Base-by-base conservation (phyloP, 30 jellyfish, hydroid and myxozoan species). In the Pseudorhiza aurosa region DNA sequence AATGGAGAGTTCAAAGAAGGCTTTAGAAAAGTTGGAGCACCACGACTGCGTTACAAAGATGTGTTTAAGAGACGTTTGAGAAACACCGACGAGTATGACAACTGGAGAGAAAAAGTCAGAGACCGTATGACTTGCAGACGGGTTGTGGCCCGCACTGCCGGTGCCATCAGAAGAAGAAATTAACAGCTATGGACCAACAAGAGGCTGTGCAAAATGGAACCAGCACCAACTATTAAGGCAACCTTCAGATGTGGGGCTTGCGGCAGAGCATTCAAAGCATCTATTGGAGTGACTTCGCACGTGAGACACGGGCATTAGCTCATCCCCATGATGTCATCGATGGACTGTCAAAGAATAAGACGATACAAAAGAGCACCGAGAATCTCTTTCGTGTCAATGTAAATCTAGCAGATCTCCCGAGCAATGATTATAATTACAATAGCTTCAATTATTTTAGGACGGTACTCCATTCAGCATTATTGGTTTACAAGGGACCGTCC, bases 221-320 rank as follows among this genome's bases (percentile, higher is more conserved):
- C 74, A 58, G 25, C 74, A 2, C 74, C 74, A 58, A 36, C 46
- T 4, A 58, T 4, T 58, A 42, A 4, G 55, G 74, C 46, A 42
- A 42, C 74, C 74, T 58, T n/a, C 57, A 58, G n/a, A 17, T 58
- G 74, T 58, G 55, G 2, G 4, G 27, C 74, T 7, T 58, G 74
- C 46, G 2, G n/a, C 74, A 58, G 74, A 19, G 27, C 46, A 4
- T 58, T 58, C 74, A 58, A 25, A 2, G 74, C 55, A 58, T 36
- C 74, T n/a, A 58, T 58, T 58, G 74, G 74, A 42, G 8, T 31
- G 74, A n/a, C 74, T 12, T 58, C 74, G 18, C 74, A 58, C 74
- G 14, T 19, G 57, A 36, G 74, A 8, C 74, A 58, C 28, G 27
- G 74, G 74, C 74, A 58, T 19, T 58, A 4, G 55, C 74, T 4